These are phyloP conservation scores for Oscheius sp. DNA, from an alignment of 1,140 invertebrate genomes.

Conservation along the genomic window DNA sequence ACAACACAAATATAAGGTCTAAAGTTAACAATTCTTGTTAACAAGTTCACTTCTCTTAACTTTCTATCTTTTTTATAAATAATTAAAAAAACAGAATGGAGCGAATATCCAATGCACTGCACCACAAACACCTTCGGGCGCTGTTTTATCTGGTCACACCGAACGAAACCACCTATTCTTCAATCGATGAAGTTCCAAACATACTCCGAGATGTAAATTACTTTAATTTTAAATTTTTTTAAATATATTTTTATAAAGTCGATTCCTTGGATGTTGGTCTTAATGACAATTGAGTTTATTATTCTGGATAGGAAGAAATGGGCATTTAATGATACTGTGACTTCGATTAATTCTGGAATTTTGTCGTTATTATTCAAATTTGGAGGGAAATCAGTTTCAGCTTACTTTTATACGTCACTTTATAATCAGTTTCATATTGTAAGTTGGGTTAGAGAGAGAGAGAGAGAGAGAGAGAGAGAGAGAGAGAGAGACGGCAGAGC, in stretches of 20 bases:
- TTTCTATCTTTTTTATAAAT: too few species aligned
- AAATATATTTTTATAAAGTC: too few species aligned
- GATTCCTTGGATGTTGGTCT: slow-evolving; percentile 53
- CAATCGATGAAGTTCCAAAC: slow-evolving; percentile 53
- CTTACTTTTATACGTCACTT: not conserved
- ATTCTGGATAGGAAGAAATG: slow-evolving; percentile 52
- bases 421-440: slow-evolving; percentile 3
- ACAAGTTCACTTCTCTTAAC: too few species aligned
- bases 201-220: slow-evolving; percentile 53
- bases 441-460: not conserved
- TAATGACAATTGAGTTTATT: slow-evolving; percentile 55
- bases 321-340: slow-evolving; percentile 57
- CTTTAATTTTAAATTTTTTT: too few species aligned
- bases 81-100: too few species aligned
- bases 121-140: slow-evolving; percentile 54
- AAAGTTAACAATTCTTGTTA: too few species aligned
- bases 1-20: too few species aligned
- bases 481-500: too few species aligned
- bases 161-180: slow-evolving; percentile 48
- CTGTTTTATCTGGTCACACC: slow-evolving; percentile 53
- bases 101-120: too few species aligned
- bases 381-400: slow-evolving; percentile 3
- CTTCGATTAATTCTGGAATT: slow-evolving; percentile 57
- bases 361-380: slow-evolving; percentile 59
- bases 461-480: not conserved